Evolutionary conservation across 2,797 vertebrate species (phyloP).

Genomic region (Esox lucius): DNA sequence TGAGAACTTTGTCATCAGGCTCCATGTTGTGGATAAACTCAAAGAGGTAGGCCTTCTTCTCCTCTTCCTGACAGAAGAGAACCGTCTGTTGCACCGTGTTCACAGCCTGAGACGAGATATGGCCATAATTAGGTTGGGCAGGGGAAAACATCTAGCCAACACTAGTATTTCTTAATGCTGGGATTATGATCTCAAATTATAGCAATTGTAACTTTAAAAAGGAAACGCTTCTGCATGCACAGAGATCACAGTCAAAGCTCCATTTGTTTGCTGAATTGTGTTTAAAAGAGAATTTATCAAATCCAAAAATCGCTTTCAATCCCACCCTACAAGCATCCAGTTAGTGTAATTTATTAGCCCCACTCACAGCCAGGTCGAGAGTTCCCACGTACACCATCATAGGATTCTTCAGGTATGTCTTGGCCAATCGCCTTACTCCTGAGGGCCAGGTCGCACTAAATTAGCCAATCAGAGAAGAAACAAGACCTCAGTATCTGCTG

Average conservation of each 20-base stretch:
- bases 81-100: slow-evolving; percentile 88
- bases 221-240: neutral
- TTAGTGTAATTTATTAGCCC: neutral
- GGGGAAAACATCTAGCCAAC: neutral
- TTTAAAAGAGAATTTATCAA: neutral
- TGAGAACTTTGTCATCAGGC: slow-evolving; percentile 87
- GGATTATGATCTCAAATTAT: neutral
- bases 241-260: neutral
- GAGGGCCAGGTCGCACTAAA: slow-evolving; percentile 93
- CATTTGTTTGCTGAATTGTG: neutral
- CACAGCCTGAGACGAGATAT: slow-evolving; percentile 76
- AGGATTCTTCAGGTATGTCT: slow-evolving; percentile 90
- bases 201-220: neutral
- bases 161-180: neutral
- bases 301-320: neutral
- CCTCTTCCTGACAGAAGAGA: slow-evolving; percentile 83
- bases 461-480: slow-evolving; percentile 18
- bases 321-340: neutral
- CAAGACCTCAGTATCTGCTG: neutral
- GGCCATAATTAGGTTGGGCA: neutral
- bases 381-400: slow-evolving; percentile 97
- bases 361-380: slow-evolving; percentile 91
- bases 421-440: slow-evolving; percentile 87
- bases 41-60: slow-evolving; percentile 84
- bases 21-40: slow-evolving; percentile 85